Base-by-base conservation (phyloP, 2,888 invertebrate genomes). In the Chalcosyrphus nemorum region DNA sequence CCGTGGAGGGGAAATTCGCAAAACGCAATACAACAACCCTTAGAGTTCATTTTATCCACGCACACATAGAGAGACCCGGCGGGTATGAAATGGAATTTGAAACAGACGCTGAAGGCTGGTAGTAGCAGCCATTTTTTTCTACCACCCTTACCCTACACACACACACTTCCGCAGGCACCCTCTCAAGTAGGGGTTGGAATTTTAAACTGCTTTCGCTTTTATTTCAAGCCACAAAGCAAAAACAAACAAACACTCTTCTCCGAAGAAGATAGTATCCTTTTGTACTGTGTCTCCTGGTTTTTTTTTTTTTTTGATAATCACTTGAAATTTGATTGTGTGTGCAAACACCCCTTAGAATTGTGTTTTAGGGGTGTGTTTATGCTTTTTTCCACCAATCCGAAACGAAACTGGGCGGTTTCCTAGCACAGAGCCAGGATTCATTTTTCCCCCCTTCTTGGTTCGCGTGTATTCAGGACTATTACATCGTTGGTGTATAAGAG, bases 141-240 rank as follows among this genome's bases (percentile, higher is more conserved):
- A 71, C 15, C 70, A 71, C 65, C 66, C 54, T 61, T 32, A 17
- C 17, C 17, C 15, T 4, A 3, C 24, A 24, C 4, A 24, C 24
- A 24, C 4, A 24, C 24, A 24, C 24, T n/a, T n/a, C n/a, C n/a
- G 4, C 3, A 24, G 24, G 4, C 24, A 24, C 2, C 41, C 41
- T n/a, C 9, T n/a, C 4, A 21, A 38, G 17, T 52, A 82, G 41
- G 71, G 78, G 81, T 52, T 81, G 77, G 17, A 76, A 21, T 65
- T 76, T 82, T 82, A 41, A 82, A 82, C 59, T 78, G 82, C 82
- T 82, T 82, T 82, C 82, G 54, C 82, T 82, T 82, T 82, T 82
- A 66, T 66, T 72, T 78, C 15, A 82, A 66, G 57, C 61, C 66
- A n/a, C 50, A 66, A 56, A 52, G 32, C 61, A 50, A 59, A 21